Percentiles rank a stretch among this genome's conserved stretches.
Conservation (phyloP, 2,113 vertebrate species). For the Amazona vittata region DNA sequence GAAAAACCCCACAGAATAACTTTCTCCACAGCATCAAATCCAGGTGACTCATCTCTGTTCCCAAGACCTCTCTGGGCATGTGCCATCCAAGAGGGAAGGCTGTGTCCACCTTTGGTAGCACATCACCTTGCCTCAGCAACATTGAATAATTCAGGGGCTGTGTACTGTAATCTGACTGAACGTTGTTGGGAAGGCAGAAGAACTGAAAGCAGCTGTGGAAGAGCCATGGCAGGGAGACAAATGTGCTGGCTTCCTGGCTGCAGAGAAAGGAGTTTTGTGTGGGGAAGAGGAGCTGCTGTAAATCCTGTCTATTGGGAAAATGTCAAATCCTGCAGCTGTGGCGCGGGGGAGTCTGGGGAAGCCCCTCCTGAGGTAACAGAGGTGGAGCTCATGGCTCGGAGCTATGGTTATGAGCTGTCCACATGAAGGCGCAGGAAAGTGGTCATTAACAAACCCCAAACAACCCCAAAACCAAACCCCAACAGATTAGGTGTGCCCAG, state of each 20-base stretch:
- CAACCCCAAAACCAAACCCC: not conserved
- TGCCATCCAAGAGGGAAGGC: not conserved
- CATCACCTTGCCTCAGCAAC: not conserved
- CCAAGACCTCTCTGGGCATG: not conserved
- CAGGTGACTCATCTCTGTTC: not conserved
- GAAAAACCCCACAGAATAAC: not conserved
- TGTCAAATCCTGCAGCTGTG: not conserved
- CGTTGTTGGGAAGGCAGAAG: not conserved
- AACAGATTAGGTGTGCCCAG: not conserved
- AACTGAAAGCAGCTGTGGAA: not conserved
- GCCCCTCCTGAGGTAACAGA: not conserved
- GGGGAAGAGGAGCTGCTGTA: not conserved
- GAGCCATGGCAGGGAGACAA: not conserved
- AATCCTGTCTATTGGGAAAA: not conserved
- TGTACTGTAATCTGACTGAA: not conserved
- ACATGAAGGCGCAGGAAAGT: not conserved
- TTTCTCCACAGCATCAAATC: not conserved
- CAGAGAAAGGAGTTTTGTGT: not conserved
- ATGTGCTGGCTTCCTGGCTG: not conserved
- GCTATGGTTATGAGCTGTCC: not conserved
- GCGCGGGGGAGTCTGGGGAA: not conserved
- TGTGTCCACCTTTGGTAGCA: not conserved
- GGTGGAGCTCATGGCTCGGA: not conserved
- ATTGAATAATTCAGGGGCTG: fast-evolving
- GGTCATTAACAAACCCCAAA: not conserved